Evolutionary conservation across 2,113 vertebrate species (phyloP).

Genomic region (Prietella phreatophila): DNA sequence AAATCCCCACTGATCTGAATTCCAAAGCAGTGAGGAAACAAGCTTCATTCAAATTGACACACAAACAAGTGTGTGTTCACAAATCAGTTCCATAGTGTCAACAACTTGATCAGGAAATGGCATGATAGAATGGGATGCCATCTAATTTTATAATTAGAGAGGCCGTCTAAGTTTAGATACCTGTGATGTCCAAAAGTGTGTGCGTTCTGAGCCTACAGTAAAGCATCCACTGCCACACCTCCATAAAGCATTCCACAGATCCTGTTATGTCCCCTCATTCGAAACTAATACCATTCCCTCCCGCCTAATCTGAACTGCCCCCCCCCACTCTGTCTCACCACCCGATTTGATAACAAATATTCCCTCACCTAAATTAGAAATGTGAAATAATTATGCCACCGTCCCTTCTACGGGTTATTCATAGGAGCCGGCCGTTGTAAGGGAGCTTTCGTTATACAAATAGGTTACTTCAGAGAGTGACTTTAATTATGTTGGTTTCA

Average conservation of each 20-base stretch:
- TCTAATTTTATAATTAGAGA: background rate
- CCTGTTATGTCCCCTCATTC: conserved; percentile 52
- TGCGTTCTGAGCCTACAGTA: conserved; percentile 32
- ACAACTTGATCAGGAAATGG: conserved; percentile 6
- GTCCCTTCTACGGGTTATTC: conserved; percentile 62
- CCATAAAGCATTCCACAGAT: conserved; percentile 42
- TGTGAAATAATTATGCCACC: conserved; percentile 70
- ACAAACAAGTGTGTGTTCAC: conserved; percentile 9
- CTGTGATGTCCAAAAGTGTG: background rate
- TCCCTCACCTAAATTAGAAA: conserved; percentile 74
- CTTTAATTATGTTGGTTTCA: conserved; percentile 79
- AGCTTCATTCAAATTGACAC: conserved; percentile 26
- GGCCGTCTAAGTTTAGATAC: conserved; percentile 20
- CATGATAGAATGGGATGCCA: conserved; percentile 3
- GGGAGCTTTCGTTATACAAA: conserved; percentile 76
- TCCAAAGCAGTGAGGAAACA: conserved; percentile 27
- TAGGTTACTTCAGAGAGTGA: conserved; percentile 74
- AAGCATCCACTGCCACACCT: conserved; percentile 41
- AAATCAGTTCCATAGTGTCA: conserved; percentile 28
- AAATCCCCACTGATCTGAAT: conserved; percentile 24
- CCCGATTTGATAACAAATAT: conserved; percentile 68
- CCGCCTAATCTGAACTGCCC: conserved; percentile 42
- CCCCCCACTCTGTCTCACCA: conserved; percentile 24
- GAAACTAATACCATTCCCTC: conserved; percentile 52
- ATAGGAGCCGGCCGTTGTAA: conserved; percentile 57